Percentiles rank a stretch among this genome's conserved stretches.
These are phyloP conservation scores for Pelecanoides urinatrix DNA, from an alignment of 2,113 vertebrate genomes.

Conservation along the genomic window DNA sequence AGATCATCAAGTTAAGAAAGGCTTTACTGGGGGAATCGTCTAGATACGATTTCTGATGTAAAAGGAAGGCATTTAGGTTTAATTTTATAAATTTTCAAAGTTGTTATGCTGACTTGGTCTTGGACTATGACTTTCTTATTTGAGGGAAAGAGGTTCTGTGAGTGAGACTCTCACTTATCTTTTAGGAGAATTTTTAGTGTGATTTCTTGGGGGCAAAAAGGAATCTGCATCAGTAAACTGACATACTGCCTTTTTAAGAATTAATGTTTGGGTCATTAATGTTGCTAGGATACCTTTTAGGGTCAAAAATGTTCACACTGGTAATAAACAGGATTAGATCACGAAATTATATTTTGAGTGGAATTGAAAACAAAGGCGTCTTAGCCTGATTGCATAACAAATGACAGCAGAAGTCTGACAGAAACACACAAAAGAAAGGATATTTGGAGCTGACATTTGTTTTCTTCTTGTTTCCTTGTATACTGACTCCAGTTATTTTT, in stretches of 20 bases:
- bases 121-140: not conserved
- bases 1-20: not conserved
- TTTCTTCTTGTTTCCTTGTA: not conserved
- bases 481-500: not conserved
- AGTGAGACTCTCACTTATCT: not conserved
- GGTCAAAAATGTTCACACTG: not conserved
- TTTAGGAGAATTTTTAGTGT: not conserved
- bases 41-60: not conserved
- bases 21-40: not conserved
- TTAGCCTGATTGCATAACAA: not conserved
- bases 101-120: not conserved
- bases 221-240: not conserved
- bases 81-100: not conserved
- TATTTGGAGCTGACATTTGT: not conserved
- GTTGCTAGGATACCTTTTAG: not conserved
- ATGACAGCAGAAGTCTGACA: not conserved
- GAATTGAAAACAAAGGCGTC: not conserved
- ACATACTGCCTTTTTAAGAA: not conserved
- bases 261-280: not conserved
- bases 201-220: not conserved
- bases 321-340: not conserved
- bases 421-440: not conserved
- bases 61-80: not conserved
- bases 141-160: not conserved
- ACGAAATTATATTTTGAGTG: not conserved